Conservation (phyloP, 2,888 invertebrate species). For the Callyntrura sp. region DNA sequence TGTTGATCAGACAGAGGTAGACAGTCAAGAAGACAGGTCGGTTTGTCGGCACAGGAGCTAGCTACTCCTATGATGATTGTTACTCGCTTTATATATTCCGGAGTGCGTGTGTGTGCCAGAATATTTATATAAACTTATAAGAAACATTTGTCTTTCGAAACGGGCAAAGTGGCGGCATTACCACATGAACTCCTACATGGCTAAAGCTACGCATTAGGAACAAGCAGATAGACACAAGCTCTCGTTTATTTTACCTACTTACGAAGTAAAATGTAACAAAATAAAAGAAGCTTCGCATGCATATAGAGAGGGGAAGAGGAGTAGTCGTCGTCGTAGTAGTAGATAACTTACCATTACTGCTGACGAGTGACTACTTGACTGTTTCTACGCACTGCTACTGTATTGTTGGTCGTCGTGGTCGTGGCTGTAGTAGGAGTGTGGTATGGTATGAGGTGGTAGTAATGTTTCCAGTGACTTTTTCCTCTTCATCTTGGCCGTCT, state of each 20-base stretch:
- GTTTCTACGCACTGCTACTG: neutral
- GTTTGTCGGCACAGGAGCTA: slow-evolving; percentile 42
- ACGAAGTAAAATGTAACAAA: neutral
- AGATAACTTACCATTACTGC: slow-evolving; percentile 66
- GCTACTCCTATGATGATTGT: neutral
- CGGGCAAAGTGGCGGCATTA: slow-evolving; percentile 14
- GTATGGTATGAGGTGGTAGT: slow-evolving; percentile 15
- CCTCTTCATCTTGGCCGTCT: neutral
- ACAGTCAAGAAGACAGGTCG: slow-evolving; percentile 51
- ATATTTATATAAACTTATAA: slow-evolving; percentile 33
- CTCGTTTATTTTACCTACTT: slow-evolving; percentile 18
- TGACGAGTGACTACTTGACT: slow-evolving; percentile 75
- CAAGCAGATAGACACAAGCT: neutral
- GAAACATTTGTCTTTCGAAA: slow-evolving; percentile 73
- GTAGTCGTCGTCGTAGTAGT: neutral
- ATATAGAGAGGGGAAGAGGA: neutral
- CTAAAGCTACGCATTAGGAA: slow-evolving; percentile 4
- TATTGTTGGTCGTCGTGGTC: neutral
- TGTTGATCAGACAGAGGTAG: slow-evolving; percentile 68
- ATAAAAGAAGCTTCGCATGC: neutral
- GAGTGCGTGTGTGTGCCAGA: neutral
- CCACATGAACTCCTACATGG: neutral
- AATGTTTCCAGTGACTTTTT: slow-evolving; percentile 28
- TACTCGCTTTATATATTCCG: neutral
- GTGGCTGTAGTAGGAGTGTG: neutral